Percentiles rank a stretch among this genome's conserved stretches.
phyloP scores from a whole-genome alignment of 2,888 invertebrate species.

The Phaonia tiefii region DNA sequence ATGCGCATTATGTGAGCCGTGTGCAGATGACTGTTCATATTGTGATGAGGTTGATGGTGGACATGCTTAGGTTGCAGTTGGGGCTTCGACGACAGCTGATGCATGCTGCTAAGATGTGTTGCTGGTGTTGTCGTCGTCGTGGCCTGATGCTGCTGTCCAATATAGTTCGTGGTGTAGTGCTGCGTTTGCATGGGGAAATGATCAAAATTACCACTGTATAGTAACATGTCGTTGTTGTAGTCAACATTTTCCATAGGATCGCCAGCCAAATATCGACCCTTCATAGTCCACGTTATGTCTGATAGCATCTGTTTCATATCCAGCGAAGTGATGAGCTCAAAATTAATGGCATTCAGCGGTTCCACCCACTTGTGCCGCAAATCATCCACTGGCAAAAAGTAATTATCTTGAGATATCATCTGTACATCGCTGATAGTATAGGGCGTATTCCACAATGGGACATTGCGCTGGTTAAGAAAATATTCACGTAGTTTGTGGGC shows the following conservation, averaged over 20 bases:
- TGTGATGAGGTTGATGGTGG: conserved; percentile 55
- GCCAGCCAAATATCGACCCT: conserved; percentile 72
- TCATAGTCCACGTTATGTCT: conserved; percentile 82
- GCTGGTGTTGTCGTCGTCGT: conserved; percentile 27
- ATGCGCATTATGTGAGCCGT: conserved; percentile 66
- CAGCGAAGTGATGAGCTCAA: conserved; percentile 86
- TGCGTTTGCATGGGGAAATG: conserved; percentile 73
- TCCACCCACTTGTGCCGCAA: conserved; percentile 84
- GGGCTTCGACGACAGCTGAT: conserved; percentile 37
- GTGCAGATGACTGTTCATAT: conserved; percentile 64
- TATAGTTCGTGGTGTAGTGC: conserved; percentile 65
- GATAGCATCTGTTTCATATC: conserved; percentile 87
- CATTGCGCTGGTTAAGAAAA: conserved; percentile 74
- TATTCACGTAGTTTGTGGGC: conserved; percentile 82
- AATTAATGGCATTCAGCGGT: conserved; percentile 87
- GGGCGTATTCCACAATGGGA: conserved; percentile 76
- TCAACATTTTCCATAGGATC: conserved; percentile 71
- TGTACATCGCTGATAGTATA: conserved; percentile 80
- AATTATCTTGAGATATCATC: conserved; percentile 88
- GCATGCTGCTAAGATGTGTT: conserved; percentile 50
- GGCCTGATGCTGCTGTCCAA: conserved; percentile 64
- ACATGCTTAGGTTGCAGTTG: conserved; percentile 47
- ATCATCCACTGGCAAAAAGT: conserved; percentile 86
- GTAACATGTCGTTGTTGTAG: conserved; percentile 67
- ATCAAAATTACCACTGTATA: conserved; percentile 71